phyloP scores from a whole-genome alignment of 2,113 vertebrate genomes.

The Xenus cinereus region DNA sequence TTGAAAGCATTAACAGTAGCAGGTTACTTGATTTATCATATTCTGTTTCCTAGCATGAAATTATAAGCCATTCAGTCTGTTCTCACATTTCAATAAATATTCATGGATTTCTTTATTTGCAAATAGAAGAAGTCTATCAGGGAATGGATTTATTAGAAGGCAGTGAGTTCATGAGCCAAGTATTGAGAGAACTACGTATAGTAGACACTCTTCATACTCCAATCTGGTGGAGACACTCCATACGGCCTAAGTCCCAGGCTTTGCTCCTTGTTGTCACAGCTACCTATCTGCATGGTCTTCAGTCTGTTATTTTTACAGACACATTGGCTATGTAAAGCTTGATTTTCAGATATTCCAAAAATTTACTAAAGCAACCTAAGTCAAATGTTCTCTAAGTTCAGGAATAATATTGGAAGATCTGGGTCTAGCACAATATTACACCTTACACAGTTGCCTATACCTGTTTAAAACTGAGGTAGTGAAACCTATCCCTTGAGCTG shows the following conservation, averaged over 20 bases:
- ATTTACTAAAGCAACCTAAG: neutral
- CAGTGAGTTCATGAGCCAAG: neutral
- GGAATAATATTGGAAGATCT: neutral
- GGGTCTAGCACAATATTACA: neutral
- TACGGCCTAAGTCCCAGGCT: fast-evolving
- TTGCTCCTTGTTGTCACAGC: neutral
- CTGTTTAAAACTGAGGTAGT: neutral
- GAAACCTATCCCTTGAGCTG: neutral
- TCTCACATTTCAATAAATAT: neutral
- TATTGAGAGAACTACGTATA: neutral
- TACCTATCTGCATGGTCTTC: neutral
- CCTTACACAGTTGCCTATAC: neutral
- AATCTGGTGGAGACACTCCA: neutral
- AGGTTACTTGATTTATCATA: neutral
- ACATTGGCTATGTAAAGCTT: neutral
- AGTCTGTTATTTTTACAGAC: neutral
- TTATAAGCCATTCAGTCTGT: neutral
- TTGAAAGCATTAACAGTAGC: neutral
- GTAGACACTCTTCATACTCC: neutral
- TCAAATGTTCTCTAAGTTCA: neutral
- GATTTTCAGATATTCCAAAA: neutral
- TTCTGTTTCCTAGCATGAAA: neutral
- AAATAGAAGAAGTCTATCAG: neutral
- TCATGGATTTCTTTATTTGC: neutral
- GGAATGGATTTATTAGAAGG: neutral